Evolutionary conservation across 2,888 invertebrate species (phyloP).

Genomic region (Acheta domesticus): DNA sequence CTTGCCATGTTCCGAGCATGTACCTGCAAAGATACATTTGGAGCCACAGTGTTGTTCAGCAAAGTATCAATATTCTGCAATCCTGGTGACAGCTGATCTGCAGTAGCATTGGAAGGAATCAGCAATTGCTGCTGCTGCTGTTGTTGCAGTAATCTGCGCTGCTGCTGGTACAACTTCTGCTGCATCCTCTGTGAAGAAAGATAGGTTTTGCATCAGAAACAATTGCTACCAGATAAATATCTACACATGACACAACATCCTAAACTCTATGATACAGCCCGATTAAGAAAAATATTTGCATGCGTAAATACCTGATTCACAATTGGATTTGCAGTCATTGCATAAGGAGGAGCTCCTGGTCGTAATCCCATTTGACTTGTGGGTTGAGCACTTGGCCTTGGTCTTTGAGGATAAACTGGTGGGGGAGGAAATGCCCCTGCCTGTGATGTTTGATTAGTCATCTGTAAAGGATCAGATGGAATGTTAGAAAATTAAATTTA

Average conservation of each 20-base stretch:
- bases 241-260: neutral
- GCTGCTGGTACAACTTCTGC: slow-evolving; percentile 57
- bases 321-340: slow-evolving; percentile 26
- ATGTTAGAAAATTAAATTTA: slow-evolving; percentile 11
- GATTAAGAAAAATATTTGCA: neutral
- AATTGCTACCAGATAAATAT: no score
- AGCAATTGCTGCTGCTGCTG: slow-evolving; percentile 78
- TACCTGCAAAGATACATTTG: slow-evolving; percentile 78
- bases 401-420: slow-evolving; percentile 46
- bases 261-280: neutral
- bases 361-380: slow-evolving; percentile 33
- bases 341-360: slow-evolving; percentile 39
- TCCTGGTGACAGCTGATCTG: slow-evolving; percentile 53
- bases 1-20: slow-evolving; percentile 9
- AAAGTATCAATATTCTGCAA: slow-evolving; percentile 77
- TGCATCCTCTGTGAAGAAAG: slow-evolving; percentile 43
- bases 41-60: slow-evolving; percentile 79
- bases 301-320: slow-evolving; percentile 26
- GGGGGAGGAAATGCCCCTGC: slow-evolving; percentile 47
- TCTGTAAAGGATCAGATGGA: neutral
- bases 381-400: slow-evolving; percentile 44
- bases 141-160: slow-evolving; percentile 72
- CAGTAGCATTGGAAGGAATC: slow-evolving; percentile 69
- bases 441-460: slow-evolving; percentile 27
- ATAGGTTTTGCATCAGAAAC: no score